A percentile compares a stretch with the other conserved stretches of the same genome.
These are phyloP conservation scores for Neopipo cinnamomea DNA, from an alignment of 2,113 vertebrate species.

Conservation along the genomic window DNA sequence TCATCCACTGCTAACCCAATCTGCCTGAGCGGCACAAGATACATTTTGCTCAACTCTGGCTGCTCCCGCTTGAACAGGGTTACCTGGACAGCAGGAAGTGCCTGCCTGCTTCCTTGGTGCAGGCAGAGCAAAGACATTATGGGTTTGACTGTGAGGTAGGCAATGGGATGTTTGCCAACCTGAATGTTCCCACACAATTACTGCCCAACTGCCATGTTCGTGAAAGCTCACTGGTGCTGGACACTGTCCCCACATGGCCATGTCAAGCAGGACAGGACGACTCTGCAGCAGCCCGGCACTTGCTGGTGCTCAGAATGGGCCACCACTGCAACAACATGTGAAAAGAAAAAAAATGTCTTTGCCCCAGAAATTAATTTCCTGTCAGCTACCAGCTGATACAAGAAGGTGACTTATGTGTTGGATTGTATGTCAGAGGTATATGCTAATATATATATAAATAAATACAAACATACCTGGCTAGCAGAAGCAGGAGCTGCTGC, in stretches of 20 bases:
- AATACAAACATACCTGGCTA: neutral
- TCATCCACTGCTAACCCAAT: neutral
- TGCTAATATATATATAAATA: neutral
- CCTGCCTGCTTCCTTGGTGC: neutral
- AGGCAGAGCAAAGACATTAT: neutral
- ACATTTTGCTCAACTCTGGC: neutral
- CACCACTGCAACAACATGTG: neutral
- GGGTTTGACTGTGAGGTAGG: accelerated
- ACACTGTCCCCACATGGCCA: accelerated
- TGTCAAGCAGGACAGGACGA: neutral
- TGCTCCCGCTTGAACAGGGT: neutral
- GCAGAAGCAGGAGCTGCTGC: neutral
- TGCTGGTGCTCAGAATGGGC: neutral
- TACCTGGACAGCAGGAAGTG: neutral
- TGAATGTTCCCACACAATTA: accelerated
- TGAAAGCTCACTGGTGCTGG: neutral
- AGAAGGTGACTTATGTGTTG: neutral
- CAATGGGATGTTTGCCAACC: accelerated
- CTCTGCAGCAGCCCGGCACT: accelerated
- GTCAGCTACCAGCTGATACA: neutral
- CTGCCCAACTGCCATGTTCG: neutral
- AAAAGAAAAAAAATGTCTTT: neutral
- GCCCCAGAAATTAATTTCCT: neutral
- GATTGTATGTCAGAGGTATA: neutral
- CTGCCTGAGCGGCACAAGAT: neutral